Evolutionary conservation across 2,113 vertebrate species (phyloP).

Genomic region (Empidonax alnorum): DNA sequence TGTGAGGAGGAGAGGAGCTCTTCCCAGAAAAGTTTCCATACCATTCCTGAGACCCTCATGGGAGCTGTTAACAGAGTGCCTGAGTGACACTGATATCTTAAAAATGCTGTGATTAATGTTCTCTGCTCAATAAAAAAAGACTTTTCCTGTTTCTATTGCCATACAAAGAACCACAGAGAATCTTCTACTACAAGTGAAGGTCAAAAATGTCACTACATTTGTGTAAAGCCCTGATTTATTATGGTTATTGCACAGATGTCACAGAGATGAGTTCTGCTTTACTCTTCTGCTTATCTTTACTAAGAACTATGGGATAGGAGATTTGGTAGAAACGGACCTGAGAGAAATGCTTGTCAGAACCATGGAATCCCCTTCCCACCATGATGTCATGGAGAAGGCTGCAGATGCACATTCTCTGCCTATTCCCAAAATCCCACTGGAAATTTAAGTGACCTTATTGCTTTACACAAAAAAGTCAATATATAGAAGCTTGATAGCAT

Average conservation of each 20-base stretch:
- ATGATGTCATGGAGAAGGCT: not conserved
- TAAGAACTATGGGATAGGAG: not conserved
- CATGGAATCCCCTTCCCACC: constrained; percentile 20
- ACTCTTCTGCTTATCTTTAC: constrained; percentile 14
- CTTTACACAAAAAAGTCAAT: not conserved
- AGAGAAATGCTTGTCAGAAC: constrained; percentile 15
- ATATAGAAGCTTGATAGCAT: not conserved
- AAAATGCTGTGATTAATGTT: not conserved
- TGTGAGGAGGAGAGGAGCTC: not conserved
- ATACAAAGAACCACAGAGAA: not conserved
- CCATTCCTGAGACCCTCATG: not conserved
- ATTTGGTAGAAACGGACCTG: not conserved
- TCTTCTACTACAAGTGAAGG: not conserved
- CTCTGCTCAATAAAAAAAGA: not conserved
- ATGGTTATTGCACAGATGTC: not conserved
- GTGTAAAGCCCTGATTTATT: not conserved
- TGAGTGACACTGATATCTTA: not conserved
- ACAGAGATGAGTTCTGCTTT: not conserved
- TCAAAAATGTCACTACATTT: not conserved
- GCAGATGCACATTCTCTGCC: not conserved
- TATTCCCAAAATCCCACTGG: not conserved
- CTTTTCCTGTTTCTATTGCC: not conserved
- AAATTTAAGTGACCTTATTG: not conserved
- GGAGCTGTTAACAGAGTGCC: not conserved
- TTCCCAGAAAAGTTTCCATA: not conserved